Base-by-base conservation (phyloP, 30 jellyfish, hydroid and myxozoan genomes). In the Aurelia coerulea region DNA sequence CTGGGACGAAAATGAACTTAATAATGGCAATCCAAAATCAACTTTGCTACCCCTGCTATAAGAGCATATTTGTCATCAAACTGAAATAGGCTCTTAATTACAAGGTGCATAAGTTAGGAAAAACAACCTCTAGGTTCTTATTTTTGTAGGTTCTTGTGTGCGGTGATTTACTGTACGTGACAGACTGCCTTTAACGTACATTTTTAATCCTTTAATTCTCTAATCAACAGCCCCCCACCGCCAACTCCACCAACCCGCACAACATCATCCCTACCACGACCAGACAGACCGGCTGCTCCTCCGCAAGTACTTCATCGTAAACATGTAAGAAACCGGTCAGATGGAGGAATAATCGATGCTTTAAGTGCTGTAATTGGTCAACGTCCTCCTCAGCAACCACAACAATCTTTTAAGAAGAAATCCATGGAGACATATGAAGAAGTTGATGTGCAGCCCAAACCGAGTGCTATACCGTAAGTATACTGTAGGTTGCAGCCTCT, bases 221-320 rank as follows among this genome's bases (percentile, higher is more conserved):
- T 56, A 66, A 29, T 49, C 73, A 29, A 14, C 78, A 75, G 87
- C 71, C 73, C 70, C 16, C 97, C 93, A n/a, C 95, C 92, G 14
- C 98, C 98, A 34, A 85, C 93, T 19, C 98, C 98, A 10, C 98
- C 98, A 2, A 69, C 97, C 62, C 88, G 98, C 78, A 92, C 92
- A 4, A n/a, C 96, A 33, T 90, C 96, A 58, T 75, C 96, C 39
- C 50, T 94, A 80, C 97, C 99, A 0, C 96, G 99, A 29, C 97
- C 97, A 32, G 99, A 94, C 67, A 80, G 97, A 63, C 99, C 99
- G 7, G 84, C 73, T 1, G 87, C 76, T 19, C 99, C 99, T 65
- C 96, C 95, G 70, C 97, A 69, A 2, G 82, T 82, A 4, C 81
- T 76, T 8, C 83, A 83, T 29, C 83, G 32, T 32, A 65, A 88